Evolutionary conservation across 2,113 vertebrate species (phyloP).

Genomic region (Synchiropus splendidus): DNA sequence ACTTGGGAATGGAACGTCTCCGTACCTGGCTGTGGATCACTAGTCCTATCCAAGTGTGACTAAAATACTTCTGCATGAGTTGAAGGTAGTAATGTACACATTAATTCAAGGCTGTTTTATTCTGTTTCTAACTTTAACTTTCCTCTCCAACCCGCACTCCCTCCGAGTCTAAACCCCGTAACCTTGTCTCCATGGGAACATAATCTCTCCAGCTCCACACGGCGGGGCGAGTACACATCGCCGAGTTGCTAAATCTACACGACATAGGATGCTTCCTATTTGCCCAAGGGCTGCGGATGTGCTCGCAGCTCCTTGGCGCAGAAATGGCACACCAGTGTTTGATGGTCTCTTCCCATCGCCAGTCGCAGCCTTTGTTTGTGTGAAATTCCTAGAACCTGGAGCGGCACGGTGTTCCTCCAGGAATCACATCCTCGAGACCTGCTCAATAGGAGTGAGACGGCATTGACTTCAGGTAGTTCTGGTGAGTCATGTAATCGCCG

Average conservation of each 20-base stretch:
- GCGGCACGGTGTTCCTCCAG: conserved; percentile 15
- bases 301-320: conserved; percentile 29
- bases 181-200: conserved; percentile 55
- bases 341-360: conserved; percentile 18
- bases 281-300: conserved; percentile 48
- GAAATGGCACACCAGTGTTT: conserved; percentile 46
- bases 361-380: conserved; percentile 9
- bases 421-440: too few relatives aligned
- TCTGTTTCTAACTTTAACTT: too few relatives aligned
- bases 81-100: too few relatives aligned
- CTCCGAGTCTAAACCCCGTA: conserved; percentile 10
- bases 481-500: conserved; percentile 35
- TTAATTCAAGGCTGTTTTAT: too few relatives aligned
- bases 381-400: conserved; percentile 47
- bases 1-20: too few relatives aligned
- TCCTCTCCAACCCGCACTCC: conserved; percentile 11
- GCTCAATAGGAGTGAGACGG: too few relatives aligned
- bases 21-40: too few relatives aligned
- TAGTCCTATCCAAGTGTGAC: too few relatives aligned
- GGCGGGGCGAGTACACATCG: conserved; percentile 62
- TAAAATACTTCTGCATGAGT: too few relatives aligned
- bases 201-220: conserved; percentile 50
- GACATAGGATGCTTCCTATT: conserved; percentile 48
- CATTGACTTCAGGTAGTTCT: conserved; percentile 30
- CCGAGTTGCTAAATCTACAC: conserved; percentile 58